Evolutionary conservation across 2,888 invertebrate species (phyloP), one percentile per base, ranked within the genome.

Genomic region (Tiphia femorata): DNA sequence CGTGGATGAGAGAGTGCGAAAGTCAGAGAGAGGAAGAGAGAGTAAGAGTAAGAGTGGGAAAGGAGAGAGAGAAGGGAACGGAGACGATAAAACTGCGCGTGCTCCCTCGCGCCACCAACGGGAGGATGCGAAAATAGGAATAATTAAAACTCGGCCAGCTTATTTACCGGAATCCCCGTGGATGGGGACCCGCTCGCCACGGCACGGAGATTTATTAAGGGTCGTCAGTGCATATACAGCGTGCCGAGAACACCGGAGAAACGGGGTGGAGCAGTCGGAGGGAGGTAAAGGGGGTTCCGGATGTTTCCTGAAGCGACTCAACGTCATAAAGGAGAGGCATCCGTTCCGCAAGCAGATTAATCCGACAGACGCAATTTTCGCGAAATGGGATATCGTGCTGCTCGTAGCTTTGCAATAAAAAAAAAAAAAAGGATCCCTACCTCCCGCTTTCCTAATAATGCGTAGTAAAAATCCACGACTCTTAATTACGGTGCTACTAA

Each of bases 71-170:
- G n/a, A n/a, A n/a, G n/a, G n/a, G n/a, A n/a, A n/a, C n/a, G 14
- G 16, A 42, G 35, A 35, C 16, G 37, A 6, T 12, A 3, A 16
- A 10, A 14, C 7, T n/a, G 33, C 43, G 48, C 27, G 55, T 50
- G 35, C 41, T 47, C 41, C 55, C n/a, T n/a, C n/a, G 33, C 33
- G 43, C 56, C 47, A 47, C 53, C 56, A 48, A 50, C 59, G 58
- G 46, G 25, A 46, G 57, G 67, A 73, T 67, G 70, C 67, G 70
- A 75, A 78, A 79, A 76, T 76, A 72, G 72, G 74, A 75, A 78
- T 80, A 78, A 81, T 79, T 80, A 79, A 78, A 78, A 78, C 70
- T 73, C 75, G 53, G 62, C 66, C 62, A 67, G 73, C 69, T 79
- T 80, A 78, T 79, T 79, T 78, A 75, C 72, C 57, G 63, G 62